Evolutionary conservation across 2,113 vertebrate species (phyloP).

Genomic region (Semicossyphus pulcher): DNA sequence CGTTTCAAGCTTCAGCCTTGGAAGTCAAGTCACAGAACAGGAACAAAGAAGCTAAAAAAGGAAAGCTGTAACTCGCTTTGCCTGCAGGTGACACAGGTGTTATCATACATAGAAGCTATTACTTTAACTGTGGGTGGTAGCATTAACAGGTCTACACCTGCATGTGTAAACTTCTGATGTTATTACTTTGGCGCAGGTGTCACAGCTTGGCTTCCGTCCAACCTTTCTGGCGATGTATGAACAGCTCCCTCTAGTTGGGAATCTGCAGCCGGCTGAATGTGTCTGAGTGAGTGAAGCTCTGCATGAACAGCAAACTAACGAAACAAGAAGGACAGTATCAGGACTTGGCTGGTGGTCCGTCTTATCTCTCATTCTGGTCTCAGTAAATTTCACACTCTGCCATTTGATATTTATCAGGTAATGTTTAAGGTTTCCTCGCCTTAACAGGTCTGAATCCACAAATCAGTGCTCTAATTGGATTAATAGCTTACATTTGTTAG

Average conservation of each 20-base stretch:
- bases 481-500: constrained; percentile 67
- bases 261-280: neutral
- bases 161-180: neutral
- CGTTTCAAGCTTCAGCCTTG: neutral
- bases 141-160: neutral
- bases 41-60: neutral
- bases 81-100: neutral
- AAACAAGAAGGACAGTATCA: no score
- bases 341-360: constrained; percentile 4
- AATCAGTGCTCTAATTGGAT: constrained; percentile 56
- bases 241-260: neutral
- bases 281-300: no score
- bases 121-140: neutral
- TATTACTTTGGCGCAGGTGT: neutral
- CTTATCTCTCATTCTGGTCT: neutral
- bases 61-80: neutral
- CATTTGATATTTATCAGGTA: constrained; percentile 22
- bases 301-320: no score
- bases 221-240: neutral
- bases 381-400: constrained; percentile 17
- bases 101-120: neutral
- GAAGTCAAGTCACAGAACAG: neutral
- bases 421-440: neutral
- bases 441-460: constrained; percentile 1
- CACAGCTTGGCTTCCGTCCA: neutral